Evolutionary conservation across 1,140 invertebrate genomes (phyloP).

Genomic region (Watersipora subatra): DNA sequence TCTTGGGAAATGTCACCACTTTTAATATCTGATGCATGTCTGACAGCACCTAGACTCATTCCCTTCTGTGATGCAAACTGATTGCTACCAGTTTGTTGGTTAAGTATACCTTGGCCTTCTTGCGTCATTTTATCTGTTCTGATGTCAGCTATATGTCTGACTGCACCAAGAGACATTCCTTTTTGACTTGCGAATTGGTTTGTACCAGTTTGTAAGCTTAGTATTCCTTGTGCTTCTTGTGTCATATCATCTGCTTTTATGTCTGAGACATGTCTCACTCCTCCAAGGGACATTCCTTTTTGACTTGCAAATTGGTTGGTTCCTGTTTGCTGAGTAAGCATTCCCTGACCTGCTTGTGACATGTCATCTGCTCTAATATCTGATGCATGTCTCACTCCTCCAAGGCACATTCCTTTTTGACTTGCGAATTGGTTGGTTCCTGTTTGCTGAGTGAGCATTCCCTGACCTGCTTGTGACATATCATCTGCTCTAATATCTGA

Average conservation of each 20-base stretch:
- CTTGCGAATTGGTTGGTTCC: slow-evolving; percentile 80
- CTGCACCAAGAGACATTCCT: slow-evolving; percentile 65
- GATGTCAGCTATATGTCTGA: slow-evolving; percentile 10
- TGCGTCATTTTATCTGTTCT: slow-evolving; percentile 13
- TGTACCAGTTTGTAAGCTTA: slow-evolving; percentile 77
- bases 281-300: slow-evolving; percentile 20
- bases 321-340: slow-evolving; percentile 80
- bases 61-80: slow-evolving; percentile 53
- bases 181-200: slow-evolving; percentile 53
- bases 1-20: background rate
- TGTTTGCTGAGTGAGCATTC: slow-evolving; percentile 78
- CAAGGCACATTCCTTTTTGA: slow-evolving; percentile 84
- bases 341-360: slow-evolving; percentile 48
- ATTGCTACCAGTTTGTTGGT: slow-evolving; percentile 78
- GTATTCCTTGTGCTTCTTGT: slow-evolving; percentile 53
- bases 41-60: slow-evolving; percentile 64
- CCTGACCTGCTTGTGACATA: slow-evolving; percentile 49
- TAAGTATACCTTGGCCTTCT: slow-evolving; percentile 62
- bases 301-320: slow-evolving; percentile 60
- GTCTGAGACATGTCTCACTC: slow-evolving; percentile 7
- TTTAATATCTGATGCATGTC: slow-evolving; percentile 17
- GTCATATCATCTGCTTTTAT: slow-evolving; percentile 7
- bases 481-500: slow-evolving; percentile 32
- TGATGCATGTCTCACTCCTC: slow-evolving; percentile 75
- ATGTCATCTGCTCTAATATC: slow-evolving; percentile 27